Evolutionary conservation across 2,113 vertebrate species (phyloP).

Genomic region (Cebus imitator): DNA sequence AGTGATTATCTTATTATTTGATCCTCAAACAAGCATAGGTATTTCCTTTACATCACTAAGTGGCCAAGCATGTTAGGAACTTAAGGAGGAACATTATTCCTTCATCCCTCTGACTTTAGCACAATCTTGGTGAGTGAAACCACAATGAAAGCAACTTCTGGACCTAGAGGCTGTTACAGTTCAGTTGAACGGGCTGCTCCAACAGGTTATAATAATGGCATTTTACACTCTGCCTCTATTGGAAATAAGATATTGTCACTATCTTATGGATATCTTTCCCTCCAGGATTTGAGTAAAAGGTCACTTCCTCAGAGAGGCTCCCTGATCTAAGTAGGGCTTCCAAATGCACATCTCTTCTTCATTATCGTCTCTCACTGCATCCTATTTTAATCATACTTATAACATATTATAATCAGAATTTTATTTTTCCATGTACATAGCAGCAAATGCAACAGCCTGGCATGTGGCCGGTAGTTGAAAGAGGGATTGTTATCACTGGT

Average conservation of each 20-base stretch:
- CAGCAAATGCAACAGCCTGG: neutral
- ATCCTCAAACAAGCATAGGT: neutral
- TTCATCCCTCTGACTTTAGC: neutral
- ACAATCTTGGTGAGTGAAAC: neutral
- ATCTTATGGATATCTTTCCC: neutral
- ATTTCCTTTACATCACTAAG: neutral
- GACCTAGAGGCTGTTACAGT: neutral
- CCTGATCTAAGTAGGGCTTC: neutral
- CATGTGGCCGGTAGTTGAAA: neutral
- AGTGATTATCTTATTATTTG: slow-evolving; percentile 34
- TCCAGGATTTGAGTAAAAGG: neutral
- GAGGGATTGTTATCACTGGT: neutral
- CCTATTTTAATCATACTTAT: neutral
- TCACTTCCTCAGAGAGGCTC: neutral
- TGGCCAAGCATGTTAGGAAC: neutral
- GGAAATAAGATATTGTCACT: neutral
- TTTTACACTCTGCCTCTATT: neutral
- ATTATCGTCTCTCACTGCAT: neutral
- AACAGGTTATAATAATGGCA: neutral
- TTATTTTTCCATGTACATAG: neutral
- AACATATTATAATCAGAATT: neutral
- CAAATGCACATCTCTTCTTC: neutral
- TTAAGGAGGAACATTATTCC: neutral
- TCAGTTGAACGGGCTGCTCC: neutral
- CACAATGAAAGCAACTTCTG: neutral